These are phyloP conservation scores for Poicephalus meyeri DNA, from an alignment of 2,113 vertebrate genomes.

Conservation along the genomic window DNA sequence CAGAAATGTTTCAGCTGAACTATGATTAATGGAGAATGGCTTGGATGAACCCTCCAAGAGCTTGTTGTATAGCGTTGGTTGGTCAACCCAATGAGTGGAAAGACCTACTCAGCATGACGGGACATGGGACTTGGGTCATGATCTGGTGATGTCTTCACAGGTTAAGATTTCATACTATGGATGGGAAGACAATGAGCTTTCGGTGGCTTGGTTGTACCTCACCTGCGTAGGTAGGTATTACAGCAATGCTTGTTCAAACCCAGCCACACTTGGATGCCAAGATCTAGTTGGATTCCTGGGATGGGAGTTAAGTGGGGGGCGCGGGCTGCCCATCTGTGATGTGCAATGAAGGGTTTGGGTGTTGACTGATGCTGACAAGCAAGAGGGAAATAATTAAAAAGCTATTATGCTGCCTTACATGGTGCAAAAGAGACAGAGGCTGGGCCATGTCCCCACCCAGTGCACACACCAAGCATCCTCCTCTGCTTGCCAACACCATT, in stretches of 20 bases:
- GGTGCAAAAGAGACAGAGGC: neutral
- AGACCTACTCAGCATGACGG: neutral
- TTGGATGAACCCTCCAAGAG: neutral
- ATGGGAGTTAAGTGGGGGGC: neutral
- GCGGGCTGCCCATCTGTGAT: neutral
- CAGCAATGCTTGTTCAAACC: neutral
- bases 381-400: constrained; percentile 22
- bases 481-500: neutral
- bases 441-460: neutral
- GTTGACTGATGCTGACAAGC: neutral
- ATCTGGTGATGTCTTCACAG: constrained; percentile 25
- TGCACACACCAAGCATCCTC: neutral
- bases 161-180: constrained; percentile 73
- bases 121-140: neutral
- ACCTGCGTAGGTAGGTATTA: constrained; percentile 71
- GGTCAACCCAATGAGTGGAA: neutral
- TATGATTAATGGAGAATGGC: neutral
- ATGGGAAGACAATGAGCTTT: neutral
- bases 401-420: neutral
- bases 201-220: constrained; percentile 72
- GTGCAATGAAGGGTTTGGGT: neutral
- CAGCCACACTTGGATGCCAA: neutral
- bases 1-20: neutral
- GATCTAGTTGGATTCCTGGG: neutral
- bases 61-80: neutral